Evolutionary conservation across 1,140 invertebrate genomes (phyloP).

Genomic region (Drosophila sucinea): DNA sequence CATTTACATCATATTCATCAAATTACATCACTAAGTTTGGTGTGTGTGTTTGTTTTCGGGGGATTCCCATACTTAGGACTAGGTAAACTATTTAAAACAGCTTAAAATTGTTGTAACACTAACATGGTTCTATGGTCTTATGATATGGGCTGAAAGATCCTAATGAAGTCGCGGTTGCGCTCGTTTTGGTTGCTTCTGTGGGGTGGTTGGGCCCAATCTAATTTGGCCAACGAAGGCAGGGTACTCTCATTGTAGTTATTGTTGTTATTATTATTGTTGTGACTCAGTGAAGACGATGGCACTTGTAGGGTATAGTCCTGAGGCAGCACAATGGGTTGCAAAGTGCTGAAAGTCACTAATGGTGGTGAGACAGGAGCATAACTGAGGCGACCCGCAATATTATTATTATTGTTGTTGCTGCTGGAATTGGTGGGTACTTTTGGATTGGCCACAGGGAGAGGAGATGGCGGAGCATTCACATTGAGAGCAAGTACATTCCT

Average conservation of each 20-base stretch:
- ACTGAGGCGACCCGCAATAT: constrained; percentile 42
- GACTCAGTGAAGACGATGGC: constrained; percentile 41
- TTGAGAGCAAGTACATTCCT: constrained; percentile 54
- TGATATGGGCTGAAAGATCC: constrained; percentile 31
- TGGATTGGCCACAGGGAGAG: constrained; percentile 47
- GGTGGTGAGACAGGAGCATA: constrained; percentile 58
- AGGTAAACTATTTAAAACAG: constrained; percentile 43
- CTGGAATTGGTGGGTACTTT: constrained; percentile 51
- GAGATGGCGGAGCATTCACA: constrained; percentile 47
- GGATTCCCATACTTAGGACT: constrained; percentile 9
- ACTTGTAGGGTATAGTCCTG: constrained; percentile 61
- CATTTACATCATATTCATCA: constrained; percentile 39
- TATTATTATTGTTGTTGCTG: neutral
- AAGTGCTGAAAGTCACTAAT: constrained; percentile 57
- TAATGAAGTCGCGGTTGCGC: constrained; percentile 51
- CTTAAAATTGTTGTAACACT: constrained; percentile 41
- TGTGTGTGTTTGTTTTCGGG: constrained; percentile 23
- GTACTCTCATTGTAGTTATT: constrained; percentile 21
- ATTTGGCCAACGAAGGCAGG: constrained; percentile 41
- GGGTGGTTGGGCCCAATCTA: constrained; percentile 48
- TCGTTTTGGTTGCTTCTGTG: constrained; percentile 40
- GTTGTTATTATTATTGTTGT: constrained; percentile 28
- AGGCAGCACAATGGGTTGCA: constrained; percentile 60
- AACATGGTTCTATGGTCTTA: constrained; percentile 40
- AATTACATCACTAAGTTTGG: constrained; percentile 49